A percentile compares a stretch with the other conserved stretches of the same genome.
Evolutionary conservation across 2,113 vertebrate species (phyloP).

Genomic region (Rhea americana): DNA sequence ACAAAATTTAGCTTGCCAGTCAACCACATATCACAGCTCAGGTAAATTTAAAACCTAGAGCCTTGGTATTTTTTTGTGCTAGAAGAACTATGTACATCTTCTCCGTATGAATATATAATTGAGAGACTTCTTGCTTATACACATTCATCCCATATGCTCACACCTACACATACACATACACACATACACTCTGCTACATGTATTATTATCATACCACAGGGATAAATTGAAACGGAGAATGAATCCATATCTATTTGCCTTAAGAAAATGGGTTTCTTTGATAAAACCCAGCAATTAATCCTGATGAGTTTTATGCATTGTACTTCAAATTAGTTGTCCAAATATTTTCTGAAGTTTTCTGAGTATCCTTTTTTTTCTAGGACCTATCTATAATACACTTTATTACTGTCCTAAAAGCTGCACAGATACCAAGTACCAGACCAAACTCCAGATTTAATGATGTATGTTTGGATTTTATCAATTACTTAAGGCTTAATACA

Average conservation of each 20-base stretch:
- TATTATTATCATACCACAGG: not conserved
- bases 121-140: not conserved
- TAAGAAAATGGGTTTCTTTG: not conserved
- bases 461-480: not conserved
- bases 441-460: not conserved
- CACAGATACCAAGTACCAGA: not conserved
- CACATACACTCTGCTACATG: not conserved
- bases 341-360: not conserved
- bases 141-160: not conserved
- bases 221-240: not conserved
- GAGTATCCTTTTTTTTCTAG: not conserved
- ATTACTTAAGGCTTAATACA: not conserved
- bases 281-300: not conserved
- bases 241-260: not conserved
- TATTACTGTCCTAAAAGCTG: not conserved
- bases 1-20: constrained; percentile 30
- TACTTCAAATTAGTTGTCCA: not conserved
- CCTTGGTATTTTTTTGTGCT: not conserved
- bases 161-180: not conserved
- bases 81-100: not conserved
- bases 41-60: not conserved
- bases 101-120: not conserved
- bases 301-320: not conserved
- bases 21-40: not conserved
- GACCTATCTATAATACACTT: not conserved